A percentile compares a stretch with the other conserved stretches of the same genome.
These are phyloP conservation scores for Macropus fuliginosus DNA, from an alignment of 2,797 vertebrate genomes.

Conservation along the genomic window DNA sequence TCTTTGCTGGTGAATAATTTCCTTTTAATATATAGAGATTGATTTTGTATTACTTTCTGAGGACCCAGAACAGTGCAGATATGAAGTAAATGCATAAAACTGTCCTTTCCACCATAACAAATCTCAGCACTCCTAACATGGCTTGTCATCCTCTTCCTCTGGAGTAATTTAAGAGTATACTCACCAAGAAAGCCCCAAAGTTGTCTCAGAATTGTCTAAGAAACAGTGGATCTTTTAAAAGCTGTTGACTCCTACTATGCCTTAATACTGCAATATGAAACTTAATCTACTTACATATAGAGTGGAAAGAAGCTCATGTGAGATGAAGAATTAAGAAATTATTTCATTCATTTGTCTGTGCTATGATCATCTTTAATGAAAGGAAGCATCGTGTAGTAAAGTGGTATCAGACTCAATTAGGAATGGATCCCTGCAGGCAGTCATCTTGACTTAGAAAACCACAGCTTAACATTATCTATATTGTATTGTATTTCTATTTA, in stretches of 20 bases:
- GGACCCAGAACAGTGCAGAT: conserved; percentile 67
- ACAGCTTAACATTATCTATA: neutral
- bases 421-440: neutral
- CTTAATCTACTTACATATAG: neutral
- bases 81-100: conserved; percentile 78
- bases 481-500: neutral
- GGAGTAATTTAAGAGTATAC: conserved; percentile 62
- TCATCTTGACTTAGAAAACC: neutral
- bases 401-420: neutral
- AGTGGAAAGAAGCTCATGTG: neutral
- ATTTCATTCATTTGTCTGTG: neutral
- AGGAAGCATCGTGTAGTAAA: neutral
- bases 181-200: conserved; percentile 51
- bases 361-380: neutral
- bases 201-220: conserved; percentile 52
- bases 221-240: conserved; percentile 9
- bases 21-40: conserved; percentile 67
- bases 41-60: conserved; percentile 79
- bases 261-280: neutral
- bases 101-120: conserved; percentile 81
- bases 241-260: neutral
- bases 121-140: conserved; percentile 83
- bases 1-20: conserved; percentile 77
- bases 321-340: neutral
- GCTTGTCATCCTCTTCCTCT: conserved; percentile 83